Base-by-base conservation (phyloP, 1,140 invertebrate species). In the Drosophila bocqueti region DNA sequence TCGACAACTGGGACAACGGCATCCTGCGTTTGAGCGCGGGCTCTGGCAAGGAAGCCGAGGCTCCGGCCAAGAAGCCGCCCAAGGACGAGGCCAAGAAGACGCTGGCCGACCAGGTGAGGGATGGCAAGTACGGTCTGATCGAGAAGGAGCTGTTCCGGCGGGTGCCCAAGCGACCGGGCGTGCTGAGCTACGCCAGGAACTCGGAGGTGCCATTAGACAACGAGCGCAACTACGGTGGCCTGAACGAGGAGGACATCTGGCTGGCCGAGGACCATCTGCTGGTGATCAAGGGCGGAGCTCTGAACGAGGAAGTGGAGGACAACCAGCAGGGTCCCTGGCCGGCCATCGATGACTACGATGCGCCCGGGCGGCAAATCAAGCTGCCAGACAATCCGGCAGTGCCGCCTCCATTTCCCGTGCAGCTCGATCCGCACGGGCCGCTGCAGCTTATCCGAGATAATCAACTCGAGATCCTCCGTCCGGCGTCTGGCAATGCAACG, bases 391-490 rank as follows among this genome's bases (percentile, higher is more conserved):
- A 95, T 85, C 96, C 96, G 1, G 95, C 95, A 92, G 95, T 97
- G 78, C 96, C 97, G 93, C 97, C 97, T 93, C 97, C 97, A 87
- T 98, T 98, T 95, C 97, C 97, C 81, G 95, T 98, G 91, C 96
- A 96, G 93, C 95, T 98, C 83, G 95, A 94, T 78, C 96, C 97
- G 75, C 95, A 95, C 66, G 97, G 96, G 75, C 96, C 97, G 71
- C 69, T 93, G 84, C 92, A 93, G 91, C 87, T 93, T 93, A 93
- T 93, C 92, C 85, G 91, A 83, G 82, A 93, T 93, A 92, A 91
- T 93, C 80, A 92, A 83, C 79, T 93, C 81, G 77, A 93, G 85
- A 60, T 91, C 92, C 73, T 89, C 78, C 81, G 85, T 93, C 36
- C 92, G 89, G 3, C 92, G 83, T 4, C 74, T 80, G 84, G 76